Base-by-base conservation (phyloP, 1,140 invertebrate genomes). In the Drosophila willistoni region DNA sequence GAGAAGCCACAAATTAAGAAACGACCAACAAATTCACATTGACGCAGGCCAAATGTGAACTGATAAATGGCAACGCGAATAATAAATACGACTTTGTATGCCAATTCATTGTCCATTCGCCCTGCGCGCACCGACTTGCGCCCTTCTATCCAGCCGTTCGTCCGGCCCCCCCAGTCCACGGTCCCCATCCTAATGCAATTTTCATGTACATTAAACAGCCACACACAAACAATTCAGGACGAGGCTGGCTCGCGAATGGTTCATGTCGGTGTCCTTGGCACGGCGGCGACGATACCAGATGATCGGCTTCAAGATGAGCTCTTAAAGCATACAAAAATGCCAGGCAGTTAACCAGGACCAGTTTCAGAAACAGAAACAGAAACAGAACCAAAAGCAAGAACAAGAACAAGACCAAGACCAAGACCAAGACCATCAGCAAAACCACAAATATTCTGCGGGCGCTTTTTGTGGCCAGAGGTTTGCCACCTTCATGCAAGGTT, bases 381-480 rank as follows among this genome's bases (percentile, higher is more conserved):
- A 39, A 0, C n/a, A n/a, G n/a, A n/a, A n/a, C n/a, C n/a, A n/a
- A n/a, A n/a, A n/a, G n/a, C 36, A 10, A 12, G 9, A 47, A 7
- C 17, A 22, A 17, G 25, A 57, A 25, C 36, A 39, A 3, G 3
- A 39, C 3, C 36, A 12, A 13, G 10, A 51, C 9, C 19, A 51
- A 17, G 25, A 57, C 36, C n/a, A 19, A 7, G 29, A 19, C 59
- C 36, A 39, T 57, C 22, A 29, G 13, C 14, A 36, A 13, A 14
- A 44, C 60, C 60, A 51, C 61, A 64, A 64, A 64, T 64, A 64
- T 64, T 64, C n/a, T 64, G 61, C 42, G 61, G 61, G 39, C 39
- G 42, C 61, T 34, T 64, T 64, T 64, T 33, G 61, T 47, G 42
- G 61, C 34, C 36, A 61, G 17, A 34, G 39, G 17, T 42, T 61